These are phyloP conservation scores for Drosophila pseudotakahashii DNA, from an alignment of 2,888 invertebrate species.

Conservation along the genomic window DNA sequence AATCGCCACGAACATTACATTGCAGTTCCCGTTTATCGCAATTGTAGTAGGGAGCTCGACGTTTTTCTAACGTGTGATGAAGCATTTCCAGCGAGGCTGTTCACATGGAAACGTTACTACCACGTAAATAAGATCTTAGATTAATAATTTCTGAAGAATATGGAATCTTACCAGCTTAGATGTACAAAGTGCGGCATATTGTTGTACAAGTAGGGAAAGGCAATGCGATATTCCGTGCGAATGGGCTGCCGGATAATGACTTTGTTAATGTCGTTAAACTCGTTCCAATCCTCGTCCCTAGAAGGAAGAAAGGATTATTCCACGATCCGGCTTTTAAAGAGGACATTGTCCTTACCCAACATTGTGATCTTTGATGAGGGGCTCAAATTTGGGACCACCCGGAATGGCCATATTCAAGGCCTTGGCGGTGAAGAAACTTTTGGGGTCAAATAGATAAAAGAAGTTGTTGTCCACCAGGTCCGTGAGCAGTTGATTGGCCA, in stretches of 20 bases:
- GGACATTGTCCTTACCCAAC: conserved; percentile 88
- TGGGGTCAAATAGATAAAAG: conserved; percentile 99
- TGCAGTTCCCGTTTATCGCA: conserved; percentile 86
- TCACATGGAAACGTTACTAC: conserved; percentile 49
- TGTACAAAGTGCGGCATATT: conserved; percentile 99
- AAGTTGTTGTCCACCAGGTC: conserved; percentile 99
- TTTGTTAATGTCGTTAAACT: conserved; percentile 99
- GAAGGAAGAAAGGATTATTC: conserved; percentile 36
- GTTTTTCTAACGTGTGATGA: conserved; percentile 75
- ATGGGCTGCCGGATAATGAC: conserved; percentile 99
- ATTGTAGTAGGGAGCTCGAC: conserved; percentile 85
- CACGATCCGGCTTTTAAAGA: conserved; percentile 21
- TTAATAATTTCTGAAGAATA: not conserved
- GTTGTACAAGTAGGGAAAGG: conserved; percentile 99
- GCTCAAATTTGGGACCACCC: conserved; percentile 99
- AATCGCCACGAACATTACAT: conserved; percentile 83
- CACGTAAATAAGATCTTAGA: conserved; percentile 47
- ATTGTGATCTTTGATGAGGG: conserved; percentile 98
- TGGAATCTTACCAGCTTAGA: conserved; percentile 94
- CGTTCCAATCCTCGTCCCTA: conserved; percentile 99
- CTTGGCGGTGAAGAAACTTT: conserved; percentile 99
- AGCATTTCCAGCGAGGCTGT: conserved; percentile 28
- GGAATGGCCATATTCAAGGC: conserved; percentile 99
- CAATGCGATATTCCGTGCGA: conserved; percentile 99
- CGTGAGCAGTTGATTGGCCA: conserved; percentile 98